These are phyloP conservation scores for Salarias fasciatus DNA, from an alignment of 2,797 vertebrate species.

Conservation along the genomic window DNA sequence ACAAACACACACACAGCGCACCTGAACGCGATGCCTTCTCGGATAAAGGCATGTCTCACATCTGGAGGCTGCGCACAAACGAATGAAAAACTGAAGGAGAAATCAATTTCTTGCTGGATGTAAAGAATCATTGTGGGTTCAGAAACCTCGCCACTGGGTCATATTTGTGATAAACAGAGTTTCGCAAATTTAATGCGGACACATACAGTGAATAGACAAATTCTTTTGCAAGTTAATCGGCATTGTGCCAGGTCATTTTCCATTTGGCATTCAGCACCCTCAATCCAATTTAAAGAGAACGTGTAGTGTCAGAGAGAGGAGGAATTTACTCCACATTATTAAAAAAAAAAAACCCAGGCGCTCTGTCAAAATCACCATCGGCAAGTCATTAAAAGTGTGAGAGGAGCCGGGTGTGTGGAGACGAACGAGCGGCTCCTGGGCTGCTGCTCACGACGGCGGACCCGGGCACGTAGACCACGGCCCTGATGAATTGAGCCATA, in stretches of 20 bases:
- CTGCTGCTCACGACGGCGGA: constrained; percentile 72
- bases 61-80: constrained; percentile 30
- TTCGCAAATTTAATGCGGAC: constrained; percentile 60
- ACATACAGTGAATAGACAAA: constrained; percentile 65
- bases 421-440: constrained; percentile 69
- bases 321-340: constrained; percentile 74
- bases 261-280: constrained; percentile 69
- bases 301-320: constrained; percentile 63
- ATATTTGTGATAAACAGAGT: constrained; percentile 55
- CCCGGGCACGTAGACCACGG: constrained; percentile 61
- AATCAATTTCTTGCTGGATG: constrained; percentile 52
- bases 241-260: constrained; percentile 67
- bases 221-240: constrained; percentile 66
- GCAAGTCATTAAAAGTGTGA: constrained; percentile 79
- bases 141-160: constrained; percentile 50
- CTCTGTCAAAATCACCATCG: constrained; percentile 72
- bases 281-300: constrained; percentile 73
- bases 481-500: constrained; percentile 78
- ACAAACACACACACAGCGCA: constrained; percentile 2
- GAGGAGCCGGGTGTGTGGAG: constrained; percentile 64
- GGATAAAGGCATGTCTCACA: constrained; percentile 28
- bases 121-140: constrained; percentile 42
- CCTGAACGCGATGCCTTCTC: constrained; percentile 23
- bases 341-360: constrained; percentile 56
- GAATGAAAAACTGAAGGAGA: constrained; percentile 44